Evolutionary conservation across 1,140 invertebrate species (phyloP).

Genomic region (Lithobius niger): DNA sequence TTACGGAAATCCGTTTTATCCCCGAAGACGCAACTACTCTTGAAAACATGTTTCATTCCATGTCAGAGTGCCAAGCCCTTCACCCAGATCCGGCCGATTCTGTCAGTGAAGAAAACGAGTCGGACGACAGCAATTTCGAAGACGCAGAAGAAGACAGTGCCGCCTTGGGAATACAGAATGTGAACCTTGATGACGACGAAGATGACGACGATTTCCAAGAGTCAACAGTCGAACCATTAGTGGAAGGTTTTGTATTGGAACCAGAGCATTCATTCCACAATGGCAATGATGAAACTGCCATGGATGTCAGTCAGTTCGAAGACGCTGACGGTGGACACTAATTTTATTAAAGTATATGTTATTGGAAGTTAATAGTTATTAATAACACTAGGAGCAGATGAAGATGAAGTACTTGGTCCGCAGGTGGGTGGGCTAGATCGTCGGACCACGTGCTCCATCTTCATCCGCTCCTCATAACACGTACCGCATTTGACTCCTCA

Average conservation of each 20-base stretch:
- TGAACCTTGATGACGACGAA: slow-evolving; percentile 21
- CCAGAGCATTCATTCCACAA: slow-evolving; percentile 14
- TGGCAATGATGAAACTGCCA: slow-evolving; percentile 33
- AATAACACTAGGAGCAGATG: too few relatives aligned
- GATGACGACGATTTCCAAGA: slow-evolving; percentile 8
- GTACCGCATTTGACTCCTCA: too few relatives aligned
- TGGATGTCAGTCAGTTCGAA: slow-evolving; percentile 42
- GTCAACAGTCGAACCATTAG: slow-evolving; percentile 5
- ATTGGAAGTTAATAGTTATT: too few relatives aligned
- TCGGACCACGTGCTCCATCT: too few relatives aligned
- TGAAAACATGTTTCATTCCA: slow-evolving; percentile 49
- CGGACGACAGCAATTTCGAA: slow-evolving; percentile 32
- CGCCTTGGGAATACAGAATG: too few relatives aligned
- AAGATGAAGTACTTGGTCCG: too few relatives aligned
- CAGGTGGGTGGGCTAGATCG: too few relatives aligned
- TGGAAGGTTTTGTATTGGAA: neutral
- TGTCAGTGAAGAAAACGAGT: slow-evolving; percentile 38
- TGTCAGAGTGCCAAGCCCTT: slow-evolving; percentile 51
- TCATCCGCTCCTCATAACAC: too few relatives aligned
- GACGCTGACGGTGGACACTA: slow-evolving; percentile 33
- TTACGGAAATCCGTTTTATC: slow-evolving; percentile 52
- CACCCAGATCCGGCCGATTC: slow-evolving; percentile 48
- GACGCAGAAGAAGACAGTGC: slow-evolving; percentile 29
- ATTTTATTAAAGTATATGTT: too few relatives aligned
- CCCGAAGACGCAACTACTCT: slow-evolving; percentile 46